Percentiles rank a stretch among this genome's conserved stretches.
Conservation (phyloP, 2,113 vertebrate genomes). For the Bubo scandiacus region DNA sequence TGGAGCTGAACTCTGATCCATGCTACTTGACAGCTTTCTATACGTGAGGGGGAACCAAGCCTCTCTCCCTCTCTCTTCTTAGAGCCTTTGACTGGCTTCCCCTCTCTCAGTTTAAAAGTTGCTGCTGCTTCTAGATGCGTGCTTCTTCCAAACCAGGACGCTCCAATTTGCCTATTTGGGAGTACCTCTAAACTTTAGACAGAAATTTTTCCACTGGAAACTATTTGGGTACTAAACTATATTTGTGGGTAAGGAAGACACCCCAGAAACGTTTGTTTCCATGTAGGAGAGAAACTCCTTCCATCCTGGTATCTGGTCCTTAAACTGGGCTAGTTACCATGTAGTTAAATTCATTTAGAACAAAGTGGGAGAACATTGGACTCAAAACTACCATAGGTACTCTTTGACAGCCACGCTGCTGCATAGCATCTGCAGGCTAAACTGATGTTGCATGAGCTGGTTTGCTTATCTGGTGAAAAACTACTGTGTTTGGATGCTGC, state of each 20-base stretch:
- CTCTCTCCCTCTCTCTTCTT: not conserved
- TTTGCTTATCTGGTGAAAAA: not conserved
- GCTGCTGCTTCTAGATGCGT: not conserved
- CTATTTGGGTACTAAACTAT: not conserved
- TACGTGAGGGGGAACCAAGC: not conserved
- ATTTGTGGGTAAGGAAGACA: not conserved
- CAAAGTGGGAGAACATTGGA: not conserved
- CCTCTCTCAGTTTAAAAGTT: not conserved
- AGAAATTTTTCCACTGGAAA: not conserved
- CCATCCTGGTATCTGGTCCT: not conserved
- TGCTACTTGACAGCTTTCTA: not conserved
- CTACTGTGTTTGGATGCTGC: not conserved
- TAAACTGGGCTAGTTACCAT: not conserved
- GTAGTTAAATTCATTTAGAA: not conserved
- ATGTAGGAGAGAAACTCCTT: not conserved
- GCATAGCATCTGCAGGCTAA: not conserved
- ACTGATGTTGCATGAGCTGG: not conserved
- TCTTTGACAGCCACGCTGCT: not conserved
- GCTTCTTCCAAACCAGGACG: not conserved
- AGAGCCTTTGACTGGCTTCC: not conserved
- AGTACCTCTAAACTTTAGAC: not conserved
- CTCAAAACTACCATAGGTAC: not conserved
- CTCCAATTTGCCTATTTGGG: not conserved
- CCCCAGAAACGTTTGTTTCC: not conserved
- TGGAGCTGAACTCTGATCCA: not conserved